A percentile compares a stretch with the other conserved stretches of the same genome.
Conservation (phyloP, 2,113 vertebrate species). For the Burhinus oedicnemus region DNA sequence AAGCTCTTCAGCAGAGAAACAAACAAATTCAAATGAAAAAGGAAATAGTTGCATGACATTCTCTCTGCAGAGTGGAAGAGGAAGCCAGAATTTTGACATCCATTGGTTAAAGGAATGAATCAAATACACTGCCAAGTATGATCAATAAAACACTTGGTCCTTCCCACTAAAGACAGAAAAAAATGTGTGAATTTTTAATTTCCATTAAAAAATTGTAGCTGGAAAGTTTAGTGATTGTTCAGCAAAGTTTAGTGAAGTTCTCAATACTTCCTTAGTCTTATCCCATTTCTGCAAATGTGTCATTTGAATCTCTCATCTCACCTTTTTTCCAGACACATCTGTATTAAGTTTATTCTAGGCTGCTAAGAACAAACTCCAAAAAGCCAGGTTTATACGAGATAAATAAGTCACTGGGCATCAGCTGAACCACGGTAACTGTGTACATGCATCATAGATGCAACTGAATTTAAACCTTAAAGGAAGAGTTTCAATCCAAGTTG, state of each 20-base stretch:
- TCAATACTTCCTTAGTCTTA: neutral
- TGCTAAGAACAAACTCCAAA: neutral
- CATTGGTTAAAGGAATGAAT: neutral
- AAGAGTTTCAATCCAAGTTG: neutral
- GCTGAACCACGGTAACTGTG: neutral
- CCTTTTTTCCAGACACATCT: neutral
- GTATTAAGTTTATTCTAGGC: neutral
- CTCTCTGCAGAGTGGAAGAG: neutral
- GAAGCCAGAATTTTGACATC: neutral
- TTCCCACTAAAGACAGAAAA: neutral
- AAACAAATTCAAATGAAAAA: neutral
- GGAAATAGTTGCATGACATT: neutral
- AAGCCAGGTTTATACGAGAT: neutral
- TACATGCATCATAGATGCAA: neutral
- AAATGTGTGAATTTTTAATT: neutral
- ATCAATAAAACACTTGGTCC: neutral
- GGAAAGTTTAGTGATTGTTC: neutral
- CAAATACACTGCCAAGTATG: neutral
- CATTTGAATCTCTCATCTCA: neutral
- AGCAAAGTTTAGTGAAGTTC: neutral
- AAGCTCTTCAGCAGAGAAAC: conserved; percentile 14
- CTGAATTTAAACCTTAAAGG: neutral
- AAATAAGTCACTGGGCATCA: neutral
- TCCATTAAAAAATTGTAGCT: neutral
- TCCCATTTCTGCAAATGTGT: neutral